Evolutionary conservation across 2,113 vertebrate genomes (phyloP).

Genomic region (Sterna hirundo): DNA sequence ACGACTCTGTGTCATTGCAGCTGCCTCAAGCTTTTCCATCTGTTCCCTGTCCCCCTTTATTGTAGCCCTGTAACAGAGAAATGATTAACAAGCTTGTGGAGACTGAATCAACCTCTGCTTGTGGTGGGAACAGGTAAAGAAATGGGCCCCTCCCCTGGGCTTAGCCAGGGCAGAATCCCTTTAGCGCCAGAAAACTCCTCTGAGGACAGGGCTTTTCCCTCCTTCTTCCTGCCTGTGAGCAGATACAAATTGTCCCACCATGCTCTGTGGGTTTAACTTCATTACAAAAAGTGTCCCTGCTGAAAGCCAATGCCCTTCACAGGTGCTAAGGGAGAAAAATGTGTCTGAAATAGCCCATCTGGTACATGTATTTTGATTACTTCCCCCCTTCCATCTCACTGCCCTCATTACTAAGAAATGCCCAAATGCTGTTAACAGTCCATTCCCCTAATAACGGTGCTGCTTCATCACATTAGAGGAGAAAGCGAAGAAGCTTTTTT

Average conservation of each 20-base stretch:
- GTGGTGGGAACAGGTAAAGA: background rate
- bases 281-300: slow-evolving; percentile 29
- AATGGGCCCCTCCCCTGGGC: background rate
- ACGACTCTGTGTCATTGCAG: background rate
- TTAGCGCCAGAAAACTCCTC: background rate
- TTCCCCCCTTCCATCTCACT: slow-evolving; percentile 6
- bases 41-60: background rate
- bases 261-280: slow-evolving; percentile 23
- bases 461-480: background rate
- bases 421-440: slow-evolving; percentile 18
- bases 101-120: background rate
- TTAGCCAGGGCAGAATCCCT: background rate
- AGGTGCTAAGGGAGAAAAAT: slow-evolving; percentile 48
- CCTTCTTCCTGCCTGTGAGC: background rate
- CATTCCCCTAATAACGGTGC: background rate
- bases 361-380: background rate
- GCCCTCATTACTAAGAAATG: slow-evolving; percentile 18
- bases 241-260: background rate
- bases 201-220: background rate
- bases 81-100: background rate
- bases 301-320: slow-evolving; percentile 47
- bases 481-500: background rate
- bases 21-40: background rate
- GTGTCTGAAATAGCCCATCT: slow-evolving; percentile 38
- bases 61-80: background rate